A percentile compares a stretch with the other conserved stretches of the same genome.
Conservation (phyloP, 2,113 vertebrate species). For the Piliocolobus tephrosceles region DNA sequence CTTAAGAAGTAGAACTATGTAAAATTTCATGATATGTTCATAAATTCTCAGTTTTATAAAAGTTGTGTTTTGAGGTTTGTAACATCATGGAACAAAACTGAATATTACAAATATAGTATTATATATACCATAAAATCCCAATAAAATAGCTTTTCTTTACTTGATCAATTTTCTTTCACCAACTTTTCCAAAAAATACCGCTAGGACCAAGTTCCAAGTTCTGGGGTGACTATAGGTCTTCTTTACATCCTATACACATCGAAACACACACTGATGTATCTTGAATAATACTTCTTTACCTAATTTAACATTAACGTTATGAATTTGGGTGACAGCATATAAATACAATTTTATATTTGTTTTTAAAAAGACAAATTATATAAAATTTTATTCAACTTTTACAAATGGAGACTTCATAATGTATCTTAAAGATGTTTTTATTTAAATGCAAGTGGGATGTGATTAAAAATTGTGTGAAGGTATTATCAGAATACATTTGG, state of each 20-base stretch:
- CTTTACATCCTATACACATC: accelerated
- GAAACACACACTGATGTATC: background rate
- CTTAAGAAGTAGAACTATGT: background rate
- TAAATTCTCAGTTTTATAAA: background rate
- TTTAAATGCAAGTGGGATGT: background rate
- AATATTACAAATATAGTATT: background rate
- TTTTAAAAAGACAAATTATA: background rate
- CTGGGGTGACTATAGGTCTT: background rate
- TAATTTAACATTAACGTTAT: background rate
- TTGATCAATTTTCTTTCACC: background rate
- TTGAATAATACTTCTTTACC: background rate
- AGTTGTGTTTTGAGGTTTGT: background rate
- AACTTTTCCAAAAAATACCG: background rate
- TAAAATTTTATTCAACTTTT: background rate
- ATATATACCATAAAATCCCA: background rate
- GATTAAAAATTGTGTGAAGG: background rate
- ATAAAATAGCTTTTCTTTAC: background rate
- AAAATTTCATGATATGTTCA: background rate
- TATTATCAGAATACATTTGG: background rate
- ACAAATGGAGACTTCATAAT: background rate
- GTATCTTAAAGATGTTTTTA: background rate
- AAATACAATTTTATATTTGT: background rate
- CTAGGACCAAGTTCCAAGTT: background rate
- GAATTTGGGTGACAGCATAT: background rate
- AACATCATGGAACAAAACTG: background rate